Base-by-base conservation (phyloP, 2,113 vertebrate genomes). In the Narcine bancroftii region DNA sequence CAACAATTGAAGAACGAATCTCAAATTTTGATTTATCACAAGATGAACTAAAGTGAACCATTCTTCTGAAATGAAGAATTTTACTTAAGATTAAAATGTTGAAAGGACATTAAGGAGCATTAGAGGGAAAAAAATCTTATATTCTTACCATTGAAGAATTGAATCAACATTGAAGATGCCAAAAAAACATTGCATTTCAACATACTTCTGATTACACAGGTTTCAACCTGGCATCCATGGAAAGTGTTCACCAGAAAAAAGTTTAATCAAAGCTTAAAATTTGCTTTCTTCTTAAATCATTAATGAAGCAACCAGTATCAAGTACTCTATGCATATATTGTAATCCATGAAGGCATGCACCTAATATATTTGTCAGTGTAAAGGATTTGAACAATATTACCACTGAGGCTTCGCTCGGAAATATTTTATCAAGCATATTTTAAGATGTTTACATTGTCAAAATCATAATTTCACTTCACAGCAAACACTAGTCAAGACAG, bases 391-490 rank as follows among this genome's bases (percentile, higher is more conserved):
- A 36, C n/a, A 87, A 60, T 60, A 87, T 87, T 60, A 87, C 53
- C 60, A 33, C 60, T 87, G 53, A 60, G 60, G 53, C 53, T 87
- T 87, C 36, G n/a, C n/a, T 87, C 36, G 15, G 81, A 60, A 87
- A 63, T 53, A 87, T 6, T 87, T 87, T 53, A 87, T 87, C 33
- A 63, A 60, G 53, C 81, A 87, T 60, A 60, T 87, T 60, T 87
- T 87, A 60, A 87, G 33, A 29, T 24, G 36, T 33, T 60, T 87
- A 63, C 53, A 17, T 87, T 63, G 53, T 60, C 15, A 15, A 87
- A 87, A 87, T 63, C 53, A 87, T 63, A 87, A 87, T 87, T 87
- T 87, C 53, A 60, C 56, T 29, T n/a, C 29, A 56, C 29, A 4
- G 10, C 24, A 77, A 50, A 29, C 47, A 60, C 72, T 60, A 60